Evolutionary conservation across 2,797 vertebrate genomes (phyloP).

Genomic region (Acanthornis magna): DNA sequence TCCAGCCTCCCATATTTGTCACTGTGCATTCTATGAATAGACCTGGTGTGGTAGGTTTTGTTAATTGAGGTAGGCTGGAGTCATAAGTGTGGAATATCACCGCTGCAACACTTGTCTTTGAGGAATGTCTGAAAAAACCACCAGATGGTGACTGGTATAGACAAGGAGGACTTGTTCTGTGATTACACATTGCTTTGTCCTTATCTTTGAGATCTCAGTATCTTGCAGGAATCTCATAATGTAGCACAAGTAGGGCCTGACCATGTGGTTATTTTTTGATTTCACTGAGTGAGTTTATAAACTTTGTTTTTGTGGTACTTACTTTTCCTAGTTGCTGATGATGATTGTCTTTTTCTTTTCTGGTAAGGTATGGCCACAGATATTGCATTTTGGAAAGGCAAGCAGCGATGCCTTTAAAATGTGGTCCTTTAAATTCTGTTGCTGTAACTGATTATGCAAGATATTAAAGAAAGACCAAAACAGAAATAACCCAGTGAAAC

Average conservation of each 20-base stretch:
- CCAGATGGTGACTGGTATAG: background rate
- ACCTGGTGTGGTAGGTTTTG: background rate
- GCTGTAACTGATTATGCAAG: background rate
- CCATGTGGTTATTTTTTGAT: background rate
- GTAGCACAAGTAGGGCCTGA: background rate
- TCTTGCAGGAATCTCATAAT: background rate
- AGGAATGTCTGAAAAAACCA: background rate
- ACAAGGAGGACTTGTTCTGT: background rate
- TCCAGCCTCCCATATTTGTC: background rate
- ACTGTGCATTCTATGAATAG: background rate
- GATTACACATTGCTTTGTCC: background rate
- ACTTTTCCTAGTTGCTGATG: background rate
- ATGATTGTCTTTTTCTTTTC: background rate
- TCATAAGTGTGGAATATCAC: background rate
- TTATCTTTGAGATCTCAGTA: background rate
- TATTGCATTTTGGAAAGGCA: background rate
- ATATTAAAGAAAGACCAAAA: background rate
- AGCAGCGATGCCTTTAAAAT: background rate
- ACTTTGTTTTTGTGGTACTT: background rate
- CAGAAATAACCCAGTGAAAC: background rate
- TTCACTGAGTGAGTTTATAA: background rate
- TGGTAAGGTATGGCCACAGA: background rate
- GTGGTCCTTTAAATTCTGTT: background rate
- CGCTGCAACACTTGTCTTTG: background rate
- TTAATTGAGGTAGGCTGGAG: background rate